Evolutionary conservation across 2,888 invertebrate species (phyloP).

Genomic region (Acrobasis consociella): DNA sequence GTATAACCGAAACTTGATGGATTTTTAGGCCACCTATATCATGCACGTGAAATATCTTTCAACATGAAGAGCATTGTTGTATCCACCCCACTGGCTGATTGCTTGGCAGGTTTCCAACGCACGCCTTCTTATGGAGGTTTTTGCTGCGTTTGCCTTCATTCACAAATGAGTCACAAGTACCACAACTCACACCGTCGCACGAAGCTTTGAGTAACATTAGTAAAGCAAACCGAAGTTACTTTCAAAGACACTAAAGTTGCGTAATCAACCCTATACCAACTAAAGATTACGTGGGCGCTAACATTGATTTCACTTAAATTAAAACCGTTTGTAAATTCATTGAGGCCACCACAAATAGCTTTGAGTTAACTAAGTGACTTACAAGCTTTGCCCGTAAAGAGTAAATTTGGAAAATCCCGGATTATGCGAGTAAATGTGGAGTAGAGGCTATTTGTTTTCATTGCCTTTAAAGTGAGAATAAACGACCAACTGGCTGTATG

Average conservation of each 20-base stretch:
- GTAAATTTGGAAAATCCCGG: constrained; percentile 12
- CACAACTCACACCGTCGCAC: too few species aligned
- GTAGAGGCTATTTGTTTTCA: constrained; percentile 12
- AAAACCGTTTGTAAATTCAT: constrained; percentile 3
- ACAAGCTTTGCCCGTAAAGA: constrained; percentile 7
- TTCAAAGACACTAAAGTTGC: background rate
- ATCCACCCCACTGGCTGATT: constrained; percentile 1
- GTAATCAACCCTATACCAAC: background rate
- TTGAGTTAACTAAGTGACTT: constrained; percentile 7
- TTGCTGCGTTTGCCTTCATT: constrained; percentile 5
- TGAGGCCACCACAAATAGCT: constrained; percentile 7
- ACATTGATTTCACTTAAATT: constrained; percentile 1
- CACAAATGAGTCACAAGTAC: background rate
- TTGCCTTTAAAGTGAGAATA: background rate
- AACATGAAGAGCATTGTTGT: background rate
- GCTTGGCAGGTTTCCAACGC: constrained; percentile 6
- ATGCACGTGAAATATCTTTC: too few species aligned
- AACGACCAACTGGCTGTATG: background rate
- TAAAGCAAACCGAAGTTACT: background rate
- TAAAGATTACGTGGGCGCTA: background rate
- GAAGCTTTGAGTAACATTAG: background rate
- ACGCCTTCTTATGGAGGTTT: constrained; percentile 6
- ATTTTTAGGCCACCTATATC: too few species aligned
- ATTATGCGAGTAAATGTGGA: background rate
- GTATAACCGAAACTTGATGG: too few species aligned